Conservation (phyloP, 2,888 invertebrate species). For the Tuberolachnus salignus region DNA sequence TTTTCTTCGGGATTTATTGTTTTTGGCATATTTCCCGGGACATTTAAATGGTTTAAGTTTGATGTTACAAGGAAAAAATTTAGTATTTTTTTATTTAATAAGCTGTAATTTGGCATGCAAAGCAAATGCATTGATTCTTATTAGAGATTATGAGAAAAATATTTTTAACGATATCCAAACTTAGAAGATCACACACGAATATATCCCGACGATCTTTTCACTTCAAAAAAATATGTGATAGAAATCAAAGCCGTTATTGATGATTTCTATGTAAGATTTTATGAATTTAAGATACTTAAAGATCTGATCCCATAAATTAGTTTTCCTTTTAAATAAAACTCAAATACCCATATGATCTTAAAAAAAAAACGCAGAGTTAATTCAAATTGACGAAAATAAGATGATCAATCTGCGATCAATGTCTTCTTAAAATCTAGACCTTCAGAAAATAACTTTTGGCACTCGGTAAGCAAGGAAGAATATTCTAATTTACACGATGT, state of each 20-base stretch:
- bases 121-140: no score
- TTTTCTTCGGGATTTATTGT: no score
- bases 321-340: constrained; percentile 14
- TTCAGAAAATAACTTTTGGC: not conserved
- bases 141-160: no score
- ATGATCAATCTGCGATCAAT: constrained; percentile 2
- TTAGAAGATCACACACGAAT: no score
- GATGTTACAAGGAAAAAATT: no score
- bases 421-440: constrained; percentile 20
- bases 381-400: constrained; percentile 29
- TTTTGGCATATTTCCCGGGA: no score
- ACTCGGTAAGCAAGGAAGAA: not conserved
- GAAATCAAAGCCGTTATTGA: not conserved
- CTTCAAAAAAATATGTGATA: not conserved
- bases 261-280: not conserved
- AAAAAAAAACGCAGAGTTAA: constrained; percentile 2
- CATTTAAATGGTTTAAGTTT: no score
- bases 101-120: no score
- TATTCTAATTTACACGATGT: not conserved
- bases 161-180: no score
- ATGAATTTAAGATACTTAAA: no score
- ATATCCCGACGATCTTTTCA: not conserved
- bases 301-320: not conserved
- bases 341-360: constrained; percentile 14
- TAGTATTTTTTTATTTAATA: no score